phyloP scores from a whole-genome alignment of 2,797 vertebrate genomes.

The Margarornis squamiger region DNA sequence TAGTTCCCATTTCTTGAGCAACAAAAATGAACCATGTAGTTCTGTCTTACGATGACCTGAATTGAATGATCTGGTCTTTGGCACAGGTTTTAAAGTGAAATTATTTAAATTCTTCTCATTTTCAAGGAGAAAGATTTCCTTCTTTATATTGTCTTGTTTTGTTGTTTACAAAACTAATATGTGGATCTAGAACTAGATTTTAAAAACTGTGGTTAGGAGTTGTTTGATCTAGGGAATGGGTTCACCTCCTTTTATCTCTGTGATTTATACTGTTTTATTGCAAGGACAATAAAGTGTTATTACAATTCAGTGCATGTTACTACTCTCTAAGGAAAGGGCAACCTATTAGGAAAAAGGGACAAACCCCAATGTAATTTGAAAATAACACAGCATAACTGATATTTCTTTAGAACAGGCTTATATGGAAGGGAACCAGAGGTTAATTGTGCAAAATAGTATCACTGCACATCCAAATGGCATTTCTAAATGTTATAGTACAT shows the following conservation, averaged over 20 bases:
- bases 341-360: slow-evolving; percentile 17
- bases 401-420: slow-evolving; percentile 33
- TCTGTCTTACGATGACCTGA: not conserved
- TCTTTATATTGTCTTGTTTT: not conserved
- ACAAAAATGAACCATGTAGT: not conserved
- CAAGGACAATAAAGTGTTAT: slow-evolving; percentile 12
- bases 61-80: not conserved
- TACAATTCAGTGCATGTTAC: slow-evolving; percentile 13
- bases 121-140: not conserved
- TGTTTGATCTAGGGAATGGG: not conserved
- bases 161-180: not conserved
- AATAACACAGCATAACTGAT: slow-evolving; percentile 30
- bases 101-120: not conserved
- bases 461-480: slow-evolving; percentile 38
- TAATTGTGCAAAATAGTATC: slow-evolving; percentile 66
- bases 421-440: slow-evolving; percentile 35
- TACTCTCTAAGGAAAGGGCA: slow-evolving; percentile 38
- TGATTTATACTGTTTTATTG: slow-evolving; percentile 12
- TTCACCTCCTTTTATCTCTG: slow-evolving; percentile 14
- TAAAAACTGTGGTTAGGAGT: not conserved
- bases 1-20: not conserved
- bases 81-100: not conserved
- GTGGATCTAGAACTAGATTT: not conserved
- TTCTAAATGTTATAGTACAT: slow-evolving; percentile 53
- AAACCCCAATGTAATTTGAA: slow-evolving; percentile 31